Percentiles rank a stretch among this genome's conserved stretches.
These are phyloP conservation scores for Sebastiscus tertius DNA, from an alignment of 2,797 vertebrate species.

Conservation along the genomic window DNA sequence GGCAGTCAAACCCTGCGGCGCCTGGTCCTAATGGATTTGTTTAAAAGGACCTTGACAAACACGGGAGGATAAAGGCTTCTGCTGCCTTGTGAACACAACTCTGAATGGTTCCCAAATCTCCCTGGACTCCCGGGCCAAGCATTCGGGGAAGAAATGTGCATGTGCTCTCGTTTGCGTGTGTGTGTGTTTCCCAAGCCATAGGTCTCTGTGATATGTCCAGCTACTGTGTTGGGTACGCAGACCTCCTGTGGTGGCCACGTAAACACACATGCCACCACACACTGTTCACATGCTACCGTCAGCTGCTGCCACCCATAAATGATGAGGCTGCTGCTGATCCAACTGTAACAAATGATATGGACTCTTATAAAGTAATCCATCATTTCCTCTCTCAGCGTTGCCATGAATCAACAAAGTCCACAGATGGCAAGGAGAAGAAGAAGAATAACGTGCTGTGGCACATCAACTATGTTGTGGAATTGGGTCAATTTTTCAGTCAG, in stretches of 20 bases:
- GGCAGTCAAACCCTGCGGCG: conserved; percentile 54
- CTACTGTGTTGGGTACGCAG: conserved; percentile 29
- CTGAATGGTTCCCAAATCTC: conserved; percentile 74
- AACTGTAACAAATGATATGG: background rate
- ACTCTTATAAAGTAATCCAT: conserved; percentile 20
- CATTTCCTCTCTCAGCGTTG: background rate
- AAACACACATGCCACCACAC: conserved; percentile 42
- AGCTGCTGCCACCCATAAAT: conserved; percentile 62
- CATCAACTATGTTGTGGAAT: background rate
- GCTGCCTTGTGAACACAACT: conserved; percentile 54
- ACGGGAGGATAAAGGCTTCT: conserved; percentile 63
- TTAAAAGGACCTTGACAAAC: conserved; percentile 77
- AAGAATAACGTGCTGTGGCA: background rate
- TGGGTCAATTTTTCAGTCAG: background rate
- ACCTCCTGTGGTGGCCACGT: conserved; percentile 38
- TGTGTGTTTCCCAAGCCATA: conserved; percentile 63
- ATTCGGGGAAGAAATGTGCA: conserved; percentile 31
- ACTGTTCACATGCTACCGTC: conserved; percentile 50
- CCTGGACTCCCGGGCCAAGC: conserved; percentile 50
- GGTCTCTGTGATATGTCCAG: conserved; percentile 29
- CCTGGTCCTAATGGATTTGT: conserved; percentile 71
- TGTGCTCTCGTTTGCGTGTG: conserved; percentile 26
- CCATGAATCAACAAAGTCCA: background rate
- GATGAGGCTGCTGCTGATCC: conserved; percentile 22
- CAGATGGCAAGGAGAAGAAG: background rate